These are phyloP conservation scores for Linnaemya vulpina DNA, from an alignment of 2,888 invertebrate species.

Conservation along the genomic window DNA sequence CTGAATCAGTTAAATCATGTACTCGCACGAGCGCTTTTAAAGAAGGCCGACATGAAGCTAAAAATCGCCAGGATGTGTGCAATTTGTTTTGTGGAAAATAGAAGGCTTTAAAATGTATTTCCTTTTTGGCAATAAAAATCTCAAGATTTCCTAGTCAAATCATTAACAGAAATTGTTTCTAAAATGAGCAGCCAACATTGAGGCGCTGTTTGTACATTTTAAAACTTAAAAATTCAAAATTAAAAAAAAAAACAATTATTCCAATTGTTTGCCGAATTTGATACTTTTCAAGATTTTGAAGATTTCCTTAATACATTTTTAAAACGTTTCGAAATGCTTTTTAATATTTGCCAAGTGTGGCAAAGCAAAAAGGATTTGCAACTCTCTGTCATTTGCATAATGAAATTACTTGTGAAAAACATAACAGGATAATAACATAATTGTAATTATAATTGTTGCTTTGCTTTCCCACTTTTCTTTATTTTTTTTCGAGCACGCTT, in stretches of 20 bases:
- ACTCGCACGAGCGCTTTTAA: too few species aligned
- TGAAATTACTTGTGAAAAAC: slow-evolving; percentile 40
- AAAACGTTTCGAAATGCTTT: neutral
- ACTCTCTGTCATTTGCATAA: slow-evolving; percentile 57
- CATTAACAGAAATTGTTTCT: neutral
- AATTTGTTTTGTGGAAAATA: neutral
- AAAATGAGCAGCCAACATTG: slow-evolving; percentile 24
- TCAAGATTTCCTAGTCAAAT: slow-evolving; percentile 20
- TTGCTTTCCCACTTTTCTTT: slow-evolving; percentile 42
- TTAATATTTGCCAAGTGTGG: slow-evolving; percentile 17
- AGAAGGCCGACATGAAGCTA: neutral
- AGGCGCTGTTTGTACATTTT: neutral
- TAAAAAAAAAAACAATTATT: slow-evolving; percentile 12
- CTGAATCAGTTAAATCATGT: neutral
- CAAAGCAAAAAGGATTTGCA: slow-evolving; percentile 5
- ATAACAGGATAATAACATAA: slow-evolving; percentile 79
- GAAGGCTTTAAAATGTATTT: slow-evolving; percentile 6
- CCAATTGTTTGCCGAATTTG: neutral
- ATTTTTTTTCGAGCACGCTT: slow-evolving; percentile 18
- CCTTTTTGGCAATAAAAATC: neutral
- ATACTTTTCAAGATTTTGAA: neutral
- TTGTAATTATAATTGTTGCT: slow-evolving; percentile 74
- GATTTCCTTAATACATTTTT: slow-evolving; percentile 29
- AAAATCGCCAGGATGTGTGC: slow-evolving; percentile 25
- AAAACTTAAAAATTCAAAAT: neutral